These are phyloP conservation scores for Styela clava DNA, from an alignment of 23 tunicate genomes.

Conservation along the genomic window DNA sequence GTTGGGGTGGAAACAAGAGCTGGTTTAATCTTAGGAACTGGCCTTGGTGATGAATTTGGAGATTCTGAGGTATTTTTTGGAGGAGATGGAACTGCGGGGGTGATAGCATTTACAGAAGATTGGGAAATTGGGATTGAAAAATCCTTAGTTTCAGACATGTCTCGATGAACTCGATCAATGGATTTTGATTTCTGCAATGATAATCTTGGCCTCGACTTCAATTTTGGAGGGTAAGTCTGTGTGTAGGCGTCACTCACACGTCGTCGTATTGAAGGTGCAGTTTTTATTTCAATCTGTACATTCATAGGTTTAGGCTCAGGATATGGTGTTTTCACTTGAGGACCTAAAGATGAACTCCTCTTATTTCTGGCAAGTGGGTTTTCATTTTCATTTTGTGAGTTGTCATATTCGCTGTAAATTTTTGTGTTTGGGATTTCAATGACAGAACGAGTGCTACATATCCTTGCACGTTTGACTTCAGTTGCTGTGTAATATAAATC, in stretches of 20 bases:
- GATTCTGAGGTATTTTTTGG: neutral
- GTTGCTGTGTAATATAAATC: neutral
- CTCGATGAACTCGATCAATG: neutral
- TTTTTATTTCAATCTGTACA: neutral
- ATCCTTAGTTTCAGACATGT: neutral
- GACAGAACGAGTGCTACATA: conserved; percentile 25
- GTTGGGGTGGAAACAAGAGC: conserved; percentile 6
- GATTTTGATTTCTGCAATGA: conserved; percentile 1
- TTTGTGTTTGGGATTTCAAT: neutral
- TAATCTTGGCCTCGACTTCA: neutral
- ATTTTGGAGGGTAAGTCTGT: neutral
- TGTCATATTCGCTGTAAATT: conserved; percentile 6
- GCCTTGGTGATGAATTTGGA: neutral
- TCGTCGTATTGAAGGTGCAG: neutral
- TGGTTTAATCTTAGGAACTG: neutral
- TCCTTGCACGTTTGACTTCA: conserved; percentile 40
- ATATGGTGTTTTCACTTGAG: neutral
- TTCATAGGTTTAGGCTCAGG: neutral
- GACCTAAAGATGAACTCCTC: neutral
- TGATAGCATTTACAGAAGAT: neutral
- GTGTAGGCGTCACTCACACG: neutral
- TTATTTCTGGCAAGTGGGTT: neutral
- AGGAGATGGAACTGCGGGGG: neutral
- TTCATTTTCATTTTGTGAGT: neutral
- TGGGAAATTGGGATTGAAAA: neutral